phyloP scores from a whole-genome alignment of 1,140 invertebrate genomes.

The Armadillidium nasatum region DNA sequence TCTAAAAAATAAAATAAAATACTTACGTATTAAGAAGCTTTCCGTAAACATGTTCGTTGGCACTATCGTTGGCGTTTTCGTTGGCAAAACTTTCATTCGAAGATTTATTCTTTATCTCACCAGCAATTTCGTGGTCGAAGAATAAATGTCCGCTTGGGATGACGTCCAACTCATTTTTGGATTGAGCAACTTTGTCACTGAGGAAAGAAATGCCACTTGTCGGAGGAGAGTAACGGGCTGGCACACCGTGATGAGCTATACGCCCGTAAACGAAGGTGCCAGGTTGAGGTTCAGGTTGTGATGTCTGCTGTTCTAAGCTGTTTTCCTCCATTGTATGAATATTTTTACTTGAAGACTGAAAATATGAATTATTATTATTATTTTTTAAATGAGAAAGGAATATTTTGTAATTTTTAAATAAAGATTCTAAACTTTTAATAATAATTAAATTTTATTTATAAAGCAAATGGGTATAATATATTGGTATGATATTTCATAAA shows the following conservation, averaged over 20 bases:
- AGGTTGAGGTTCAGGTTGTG: not conserved
- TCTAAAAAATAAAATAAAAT: too few relatives aligned
- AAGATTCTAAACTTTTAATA: too few relatives aligned
- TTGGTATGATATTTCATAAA: too few relatives aligned
- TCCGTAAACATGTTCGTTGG: not conserved
- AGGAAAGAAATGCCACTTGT: not conserved
- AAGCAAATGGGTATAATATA: too few relatives aligned
- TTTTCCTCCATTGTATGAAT: constrained; percentile 41
- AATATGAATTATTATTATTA: not conserved
- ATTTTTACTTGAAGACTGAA: constrained; percentile 39
- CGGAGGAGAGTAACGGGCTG: constrained; percentile 33
- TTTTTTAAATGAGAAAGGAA: too few relatives aligned
- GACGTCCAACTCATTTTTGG: not conserved
- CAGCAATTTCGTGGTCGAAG: too few relatives aligned
- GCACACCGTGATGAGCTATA: constrained; percentile 40
- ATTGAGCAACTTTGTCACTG: not conserved
- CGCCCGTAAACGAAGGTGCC: constrained; percentile 28
- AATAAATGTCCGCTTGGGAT: too few relatives aligned
- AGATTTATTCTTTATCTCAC: too few relatives aligned
- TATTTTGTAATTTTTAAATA: too few relatives aligned
- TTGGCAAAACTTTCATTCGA: not conserved
- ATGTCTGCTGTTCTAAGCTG: constrained; percentile 27
- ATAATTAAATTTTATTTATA: too few relatives aligned
- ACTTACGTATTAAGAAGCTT: not conserved
- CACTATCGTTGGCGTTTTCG: not conserved